Evolutionary conservation across 30 jellyfish, hydroid and myxozoan genomes (phyloP), one percentile per base, ranked within the genome.

Genomic region (Nemopilema nomurai): DNA sequence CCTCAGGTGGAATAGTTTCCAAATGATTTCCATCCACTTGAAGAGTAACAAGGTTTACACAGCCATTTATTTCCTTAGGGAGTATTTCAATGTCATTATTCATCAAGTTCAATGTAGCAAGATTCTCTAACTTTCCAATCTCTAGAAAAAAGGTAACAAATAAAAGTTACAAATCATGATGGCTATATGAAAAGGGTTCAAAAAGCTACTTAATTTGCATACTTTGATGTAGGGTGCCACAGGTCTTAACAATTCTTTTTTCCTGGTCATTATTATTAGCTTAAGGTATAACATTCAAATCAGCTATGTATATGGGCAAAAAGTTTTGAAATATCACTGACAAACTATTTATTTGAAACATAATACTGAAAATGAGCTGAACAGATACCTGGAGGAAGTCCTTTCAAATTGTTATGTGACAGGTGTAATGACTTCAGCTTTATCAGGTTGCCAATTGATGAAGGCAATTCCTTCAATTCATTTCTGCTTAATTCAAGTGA

Each of bases 381-480:
- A n/a, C n/a, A n/a, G n/a, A n/a, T n/a, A 80, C 89, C 89, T 64
- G 89, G 26, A 8, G 89, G 89, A 16, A 80, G 75, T 4, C 18
- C 25, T 24, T 28, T 8, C 23, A 80, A 65, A 19, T 24, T 20
- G 65, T 80, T 80, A 29, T 80, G 89, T 20, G 81, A 80, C 18
- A 80, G 82, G 62, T 62, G 82, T 81, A 80, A 49, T 13, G 89
- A 80, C 74, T 80, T 80, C 65, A 80, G 51, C 19, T 67, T 67
- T 49, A 81, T 23, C 33, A 80, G 50, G 7, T 31, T 66, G 30
- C 89, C 89, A 30, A 80, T 80, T 19, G 89, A 29, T 18, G 72
- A 16, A 20, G 89, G 89, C 23, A 80, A 4, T 21, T 67, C 32
- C 17, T 28, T 19, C 1, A 80, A 64, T 80, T 52, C 75, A 67